Base-by-base conservation (phyloP, 2,888 invertebrate species). In the Bibio marci region DNA sequence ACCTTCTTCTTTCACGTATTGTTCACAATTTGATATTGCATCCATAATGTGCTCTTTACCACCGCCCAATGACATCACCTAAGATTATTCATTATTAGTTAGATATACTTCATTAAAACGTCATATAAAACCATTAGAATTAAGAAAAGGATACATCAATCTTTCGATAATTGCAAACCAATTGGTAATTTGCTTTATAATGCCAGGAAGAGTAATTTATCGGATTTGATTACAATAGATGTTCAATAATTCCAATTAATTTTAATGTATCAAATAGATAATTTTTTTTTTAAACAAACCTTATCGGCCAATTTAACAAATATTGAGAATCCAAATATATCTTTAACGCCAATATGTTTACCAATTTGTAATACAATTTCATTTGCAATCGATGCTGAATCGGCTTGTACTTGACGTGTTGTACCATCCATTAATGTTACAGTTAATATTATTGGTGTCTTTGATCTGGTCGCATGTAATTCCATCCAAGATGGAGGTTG, bases 401-500 rank as follows among this genome's bases (percentile, higher is more conserved):
- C 90, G 2, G 87, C 80, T 48, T 86, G 75, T 18, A 92, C 62
- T 2, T 77, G 81, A 53, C 82, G 80, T 19, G 76, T 73, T 19
- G 70, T 73, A 43, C 86, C 87, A 55, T 94, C 87, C 88, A 88
- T 88, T 44, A 92, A 74, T 1, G 81, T 82, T 2, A 94, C 75
- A 2, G 81, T 78, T 26, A 94, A 58, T 48, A 77, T 69, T 28
- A 94, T 73, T 0, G 87, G 82, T 49, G 82, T 78, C 56, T 88
- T 91, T 2, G 77, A 80, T 60, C 90, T 90, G 1, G 73, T 73
- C 0, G 79, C 71, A 59, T 86, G 83, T 10, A 92, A 63, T 62
- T 95, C 94, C 18, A 91, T 59, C 78, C 86, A 86, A 51, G 88
- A 85, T 0, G 94, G 92, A 0, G 94, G 94, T 59, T 95, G 92